phyloP scores from a whole-genome alignment of 2,113 vertebrate genomes.

The Sphyrna mokarran region DNA sequence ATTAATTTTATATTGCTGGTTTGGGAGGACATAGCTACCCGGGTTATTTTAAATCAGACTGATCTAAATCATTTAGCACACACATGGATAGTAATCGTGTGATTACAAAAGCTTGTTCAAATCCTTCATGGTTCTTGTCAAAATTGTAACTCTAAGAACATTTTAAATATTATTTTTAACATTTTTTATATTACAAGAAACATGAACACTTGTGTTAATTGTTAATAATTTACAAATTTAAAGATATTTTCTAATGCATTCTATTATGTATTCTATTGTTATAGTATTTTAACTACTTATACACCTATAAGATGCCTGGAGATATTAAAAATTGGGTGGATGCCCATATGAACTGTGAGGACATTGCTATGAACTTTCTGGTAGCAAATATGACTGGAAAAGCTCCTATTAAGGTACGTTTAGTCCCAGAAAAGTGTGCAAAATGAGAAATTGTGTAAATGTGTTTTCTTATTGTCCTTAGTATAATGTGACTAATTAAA shows the following conservation, averaged over 20 bases:
- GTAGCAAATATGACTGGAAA: constrained; percentile 97
- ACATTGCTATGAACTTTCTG: constrained; percentile 98
- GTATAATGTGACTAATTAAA: background rate
- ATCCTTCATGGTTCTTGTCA: background rate
- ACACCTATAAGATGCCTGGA: constrained; percentile 97
- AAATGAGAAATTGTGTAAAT: background rate
- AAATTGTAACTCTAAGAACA: background rate
- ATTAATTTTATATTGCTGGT: background rate
- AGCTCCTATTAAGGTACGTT: constrained; percentile 89
- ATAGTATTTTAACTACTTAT: constrained; percentile 97
- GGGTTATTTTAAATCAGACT: background rate
- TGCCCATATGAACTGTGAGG: constrained; percentile 96
- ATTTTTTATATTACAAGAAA: background rate
- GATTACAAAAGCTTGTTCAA: background rate
- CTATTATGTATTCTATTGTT: constrained; percentile 31
- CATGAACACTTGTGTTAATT: background rate
- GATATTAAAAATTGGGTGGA: constrained; percentile 99
- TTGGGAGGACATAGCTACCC: background rate
- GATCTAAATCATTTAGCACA: background rate
- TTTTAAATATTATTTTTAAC: background rate
- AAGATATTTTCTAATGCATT: background rate
- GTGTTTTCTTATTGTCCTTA: background rate
- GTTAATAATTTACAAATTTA: background rate
- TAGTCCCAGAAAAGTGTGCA: background rate
- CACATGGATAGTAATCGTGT: background rate